Conservation (phyloP, 2,888 invertebrate species). For the Sturmia bella region DNA sequence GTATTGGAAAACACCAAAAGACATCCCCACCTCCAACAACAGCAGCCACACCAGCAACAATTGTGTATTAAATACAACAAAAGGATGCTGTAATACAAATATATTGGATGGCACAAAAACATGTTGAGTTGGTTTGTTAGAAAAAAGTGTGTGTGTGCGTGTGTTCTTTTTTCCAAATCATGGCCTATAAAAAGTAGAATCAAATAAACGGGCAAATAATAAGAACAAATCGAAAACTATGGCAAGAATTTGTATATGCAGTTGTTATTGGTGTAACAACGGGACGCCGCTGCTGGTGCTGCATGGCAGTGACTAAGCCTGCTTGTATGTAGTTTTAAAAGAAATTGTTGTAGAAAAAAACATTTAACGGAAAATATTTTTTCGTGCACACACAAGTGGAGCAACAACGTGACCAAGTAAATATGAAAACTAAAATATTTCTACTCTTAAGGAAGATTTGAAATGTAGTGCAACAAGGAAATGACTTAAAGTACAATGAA, state of each 20-base stretch:
- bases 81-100: conserved; percentile 36
- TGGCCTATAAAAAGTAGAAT: conserved; percentile 25
- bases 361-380: conserved; percentile 7
- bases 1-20: conserved; percentile 66
- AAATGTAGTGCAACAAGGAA: conserved; percentile 24
- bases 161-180: conserved; percentile 14
- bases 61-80: conserved; percentile 10
- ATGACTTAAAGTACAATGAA: conserved; percentile 27
- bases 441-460: background rate
- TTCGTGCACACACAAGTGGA: conserved; percentile 37
- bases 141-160: no score
- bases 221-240: conserved; percentile 58
- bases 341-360: conserved; percentile 14
- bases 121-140: conserved; percentile 1
- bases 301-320: conserved; percentile 45
- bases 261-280: conserved; percentile 62
- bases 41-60: conserved; percentile 38
- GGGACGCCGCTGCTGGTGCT: conserved; percentile 50
- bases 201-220: conserved; percentile 16
- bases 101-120: conserved; percentile 22
- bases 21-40: conserved; percentile 40
- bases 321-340: conserved; percentile 4
- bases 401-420: conserved; percentile 62
- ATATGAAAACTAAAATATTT: conserved; percentile 45
- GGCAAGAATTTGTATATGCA: conserved; percentile 55